These are phyloP conservation scores for Meda fulgida DNA, from an alignment of 2,797 vertebrate genomes.

Conservation along the genomic window DNA sequence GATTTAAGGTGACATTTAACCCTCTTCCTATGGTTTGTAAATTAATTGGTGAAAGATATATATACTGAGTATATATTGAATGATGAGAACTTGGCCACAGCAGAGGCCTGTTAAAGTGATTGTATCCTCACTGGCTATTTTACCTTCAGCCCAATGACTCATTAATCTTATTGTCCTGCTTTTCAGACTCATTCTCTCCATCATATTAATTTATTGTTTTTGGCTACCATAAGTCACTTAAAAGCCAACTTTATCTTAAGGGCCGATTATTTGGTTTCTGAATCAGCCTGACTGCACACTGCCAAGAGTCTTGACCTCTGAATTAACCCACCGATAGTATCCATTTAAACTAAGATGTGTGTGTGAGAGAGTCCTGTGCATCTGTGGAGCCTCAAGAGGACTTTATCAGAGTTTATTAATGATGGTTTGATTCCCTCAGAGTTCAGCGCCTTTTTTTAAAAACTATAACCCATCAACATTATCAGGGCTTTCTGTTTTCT, in stretches of 20 bases:
- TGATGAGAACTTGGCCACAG: not conserved
- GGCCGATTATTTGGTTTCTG: conserved; percentile 38
- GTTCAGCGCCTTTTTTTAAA: conserved; percentile 50
- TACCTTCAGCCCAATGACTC: conserved; percentile 11
- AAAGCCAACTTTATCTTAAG: conserved; percentile 43
- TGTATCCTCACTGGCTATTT: conserved; percentile 6
- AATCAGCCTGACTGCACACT: conserved; percentile 25
- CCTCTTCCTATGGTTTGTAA: not conserved
- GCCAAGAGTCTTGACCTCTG: conserved; percentile 44
- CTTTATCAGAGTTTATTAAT: conserved; percentile 65
- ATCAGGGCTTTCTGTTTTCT: conserved; percentile 56
- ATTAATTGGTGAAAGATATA: not conserved
- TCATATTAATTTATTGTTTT: conserved; percentile 43
- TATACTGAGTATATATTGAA: too few species aligned
- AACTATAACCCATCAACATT: conserved; percentile 47
- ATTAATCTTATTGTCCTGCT: conserved; percentile 34
- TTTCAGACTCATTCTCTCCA: conserved; percentile 24
- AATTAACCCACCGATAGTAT: conserved; percentile 40
- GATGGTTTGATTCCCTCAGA: conserved; percentile 51
- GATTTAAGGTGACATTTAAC: not conserved
- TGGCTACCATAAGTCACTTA: conserved; percentile 39
- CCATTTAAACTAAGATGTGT: conserved; percentile 25
- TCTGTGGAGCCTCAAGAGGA: conserved; percentile 53
- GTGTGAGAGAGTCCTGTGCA: conserved; percentile 31
- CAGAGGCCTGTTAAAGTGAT: conserved; percentile 29